Conservation (phyloP, 1,140 invertebrate species). For the Metopolophium dirhodum region DNA sequence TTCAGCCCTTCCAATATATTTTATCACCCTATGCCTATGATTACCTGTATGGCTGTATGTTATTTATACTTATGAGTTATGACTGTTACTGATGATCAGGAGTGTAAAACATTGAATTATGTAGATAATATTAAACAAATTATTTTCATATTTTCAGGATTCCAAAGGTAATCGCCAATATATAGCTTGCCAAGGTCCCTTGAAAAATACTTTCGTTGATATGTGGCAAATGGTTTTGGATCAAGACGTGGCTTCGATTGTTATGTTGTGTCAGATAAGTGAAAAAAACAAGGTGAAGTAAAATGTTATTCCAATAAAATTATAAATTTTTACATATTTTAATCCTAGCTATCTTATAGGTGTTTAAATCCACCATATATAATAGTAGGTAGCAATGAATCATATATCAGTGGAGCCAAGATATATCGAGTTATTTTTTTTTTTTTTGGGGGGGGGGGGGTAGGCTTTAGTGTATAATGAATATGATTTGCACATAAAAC, state of each 20-base stretch:
- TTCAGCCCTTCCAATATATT: too few relatives aligned
- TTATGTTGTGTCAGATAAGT: constrained; percentile 80
- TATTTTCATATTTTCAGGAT: constrained; percentile 17
- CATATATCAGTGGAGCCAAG: too few relatives aligned
- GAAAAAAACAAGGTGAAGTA: constrained; percentile 74
- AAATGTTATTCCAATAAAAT: not conserved
- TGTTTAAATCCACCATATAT: not conserved
- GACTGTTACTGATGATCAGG: not conserved
- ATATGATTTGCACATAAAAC: not conserved
- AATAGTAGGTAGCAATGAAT: too few relatives aligned
- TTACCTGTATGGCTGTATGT: not conserved
- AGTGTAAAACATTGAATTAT: not conserved
- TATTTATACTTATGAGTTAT: not conserved
- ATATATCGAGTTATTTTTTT: too few relatives aligned
- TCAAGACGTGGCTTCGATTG: constrained; percentile 75
- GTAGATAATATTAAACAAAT: not conserved
- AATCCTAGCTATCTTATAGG: not conserved
- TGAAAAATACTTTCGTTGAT: constrained; percentile 74
- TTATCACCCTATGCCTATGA: too few relatives aligned
- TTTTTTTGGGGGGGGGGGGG: too few relatives aligned
- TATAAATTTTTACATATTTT: not conserved
- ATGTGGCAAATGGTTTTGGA: constrained; percentile 86
- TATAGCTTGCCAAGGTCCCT: constrained; percentile 84
- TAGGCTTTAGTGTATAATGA: not conserved
- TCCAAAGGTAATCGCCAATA: constrained; percentile 70